A percentile compares a stretch with the other conserved stretches of the same genome.
These are phyloP conservation scores for Scaptodrosophila latifasciaeformis DNA, from an alignment of 2,888 invertebrate species.

Conservation along the genomic window DNA sequence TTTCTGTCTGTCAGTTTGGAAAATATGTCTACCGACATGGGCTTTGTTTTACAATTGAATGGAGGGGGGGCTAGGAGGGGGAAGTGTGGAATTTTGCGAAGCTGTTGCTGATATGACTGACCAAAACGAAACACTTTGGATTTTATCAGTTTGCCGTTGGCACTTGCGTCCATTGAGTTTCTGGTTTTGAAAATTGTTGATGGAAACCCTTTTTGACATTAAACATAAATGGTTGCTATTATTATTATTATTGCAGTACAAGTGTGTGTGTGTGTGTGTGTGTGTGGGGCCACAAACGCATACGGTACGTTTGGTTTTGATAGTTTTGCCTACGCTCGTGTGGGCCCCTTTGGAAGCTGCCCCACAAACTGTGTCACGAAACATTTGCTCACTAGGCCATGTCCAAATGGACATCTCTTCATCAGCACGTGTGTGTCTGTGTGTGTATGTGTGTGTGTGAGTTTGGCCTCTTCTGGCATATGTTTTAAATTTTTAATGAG, in stretches of 20 bases:
- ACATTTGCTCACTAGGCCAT: slow-evolving; percentile 16
- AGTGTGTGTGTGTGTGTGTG: not conserved
- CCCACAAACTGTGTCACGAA: slow-evolving; percentile 24
- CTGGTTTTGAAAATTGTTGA: no score
- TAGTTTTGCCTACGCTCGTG: no score
- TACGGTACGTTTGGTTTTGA: not conserved
- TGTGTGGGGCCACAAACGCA: not conserved
- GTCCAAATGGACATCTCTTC: not conserved
- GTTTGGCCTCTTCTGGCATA: not conserved
- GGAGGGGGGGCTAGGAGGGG: no score
- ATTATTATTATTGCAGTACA: slow-evolving; percentile 3
- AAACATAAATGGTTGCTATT: slow-evolving; percentile 59
- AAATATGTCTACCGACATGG: slow-evolving; percentile 23
- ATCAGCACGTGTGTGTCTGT: slow-evolving; percentile 32
- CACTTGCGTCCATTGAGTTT: not conserved
- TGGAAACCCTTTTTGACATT: slow-evolving; percentile 57
- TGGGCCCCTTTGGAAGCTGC: not conserved
- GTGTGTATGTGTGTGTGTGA: slow-evolving; percentile 5
- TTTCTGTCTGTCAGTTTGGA: slow-evolving; percentile 28
- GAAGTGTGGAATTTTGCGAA: no score
- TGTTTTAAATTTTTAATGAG: slow-evolving; percentile 56
- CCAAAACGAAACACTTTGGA: slow-evolving; percentile 50
- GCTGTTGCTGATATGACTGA: slow-evolving; percentile 34
- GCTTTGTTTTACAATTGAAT: slow-evolving; percentile 43
- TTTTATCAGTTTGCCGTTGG: slow-evolving; percentile 31